Evolutionary conservation across 2,888 invertebrate genomes (phyloP), one percentile per base, ranked within the genome.

Genomic region (Morinoia aosen): DNA sequence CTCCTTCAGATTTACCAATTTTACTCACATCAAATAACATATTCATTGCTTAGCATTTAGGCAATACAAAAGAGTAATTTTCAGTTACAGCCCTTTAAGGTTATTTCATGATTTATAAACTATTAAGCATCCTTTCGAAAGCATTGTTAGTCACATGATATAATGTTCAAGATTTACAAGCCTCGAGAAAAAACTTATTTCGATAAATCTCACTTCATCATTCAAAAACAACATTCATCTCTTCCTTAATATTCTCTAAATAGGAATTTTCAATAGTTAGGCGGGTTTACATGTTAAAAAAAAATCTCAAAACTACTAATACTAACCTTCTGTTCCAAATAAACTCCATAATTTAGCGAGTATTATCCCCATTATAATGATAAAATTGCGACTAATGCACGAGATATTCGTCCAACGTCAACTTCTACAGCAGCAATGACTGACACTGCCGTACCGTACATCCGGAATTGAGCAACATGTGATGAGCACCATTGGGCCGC

Each of bases 301-400:
- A 40, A n/a, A 48, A 0, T n/a, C n/a, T n/a, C 8, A 94, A 57
- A 58, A 39, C 39, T 19, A 40, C 39, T 91, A 16, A 57, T 33
- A 94, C 97, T 98, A 98, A 99, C 99, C 99, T 98, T 99, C 99
- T 97, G 99, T 99, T 97, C 99, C 99, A 97, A 99, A 99, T 97
- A 99, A 98, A 97, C 98, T 99, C 99, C 99, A 99, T 97, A 99
- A 98, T 97, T 99, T 99, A 58, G 99, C 98, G 97, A 99, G 98
- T 96, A 99, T 97, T 97, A 99, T 98, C 97, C 99, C 99, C 99
- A 99, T 99, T 97, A 90, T 90, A 40, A 39, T 10, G 12, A 90
- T 90, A 90, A 39, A 90, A 76, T 76, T 76, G 90, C 40, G 40
- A 40, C 39, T 48, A 16, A 39, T 48, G 19, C 90, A 90, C 39